Conservation (phyloP, 2,113 vertebrate species). For the Trematocara marginatum region DNA sequence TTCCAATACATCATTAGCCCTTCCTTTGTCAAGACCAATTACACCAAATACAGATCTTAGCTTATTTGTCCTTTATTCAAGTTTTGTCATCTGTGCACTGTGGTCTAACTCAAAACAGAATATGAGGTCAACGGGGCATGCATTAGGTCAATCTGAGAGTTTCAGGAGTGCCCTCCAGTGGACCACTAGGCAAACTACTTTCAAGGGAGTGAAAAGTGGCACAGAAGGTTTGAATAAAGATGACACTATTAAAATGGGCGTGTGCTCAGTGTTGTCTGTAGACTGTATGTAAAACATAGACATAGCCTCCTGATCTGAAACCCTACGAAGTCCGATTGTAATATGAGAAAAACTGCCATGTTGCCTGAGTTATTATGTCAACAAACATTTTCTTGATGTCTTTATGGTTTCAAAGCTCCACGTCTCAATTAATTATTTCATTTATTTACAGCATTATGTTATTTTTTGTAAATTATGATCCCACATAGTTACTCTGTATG, state of each 20-base stretch:
- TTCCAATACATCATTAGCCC: not conserved
- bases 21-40: not conserved
- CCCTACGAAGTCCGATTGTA: not conserved
- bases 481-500: not conserved
- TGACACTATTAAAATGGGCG: not conserved
- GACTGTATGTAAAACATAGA: not conserved
- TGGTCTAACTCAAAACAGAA: not conserved
- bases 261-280: not conserved
- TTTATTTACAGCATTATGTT: not conserved
- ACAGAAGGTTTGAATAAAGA: not conserved
- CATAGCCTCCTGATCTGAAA: not conserved
- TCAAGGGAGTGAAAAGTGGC: not conserved
- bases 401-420: not conserved
- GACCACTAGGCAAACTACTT: not conserved
- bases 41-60: not conserved
- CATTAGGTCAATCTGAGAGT: not conserved
- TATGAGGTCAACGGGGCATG: not conserved
- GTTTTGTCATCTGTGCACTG: not conserved
- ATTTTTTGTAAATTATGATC: not conserved
- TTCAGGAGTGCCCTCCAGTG: not conserved
- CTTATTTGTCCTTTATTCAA: not conserved
- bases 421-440: not conserved
- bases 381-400: not conserved
- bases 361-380: not conserved
- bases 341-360: not conserved